Evolutionary conservation across 1,140 invertebrate species (phyloP).

Genomic region (Bombus breviceps): DNA sequence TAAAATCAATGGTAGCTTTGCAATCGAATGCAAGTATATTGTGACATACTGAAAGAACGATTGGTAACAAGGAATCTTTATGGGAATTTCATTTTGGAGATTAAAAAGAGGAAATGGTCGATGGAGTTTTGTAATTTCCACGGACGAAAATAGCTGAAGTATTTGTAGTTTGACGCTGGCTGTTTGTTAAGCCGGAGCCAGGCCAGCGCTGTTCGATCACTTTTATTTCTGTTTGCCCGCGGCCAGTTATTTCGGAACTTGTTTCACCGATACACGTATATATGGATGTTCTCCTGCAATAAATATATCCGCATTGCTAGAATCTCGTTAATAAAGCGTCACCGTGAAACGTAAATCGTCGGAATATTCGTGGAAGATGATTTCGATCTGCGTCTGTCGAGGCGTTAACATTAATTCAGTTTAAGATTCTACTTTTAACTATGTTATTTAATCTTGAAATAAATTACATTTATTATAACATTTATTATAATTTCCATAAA

Average conservation of each 20-base stretch:
- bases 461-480: not conserved
- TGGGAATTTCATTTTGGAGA: not conserved
- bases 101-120: not conserved
- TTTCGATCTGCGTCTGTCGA: not conserved
- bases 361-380: not conserved
- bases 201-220: not conserved
- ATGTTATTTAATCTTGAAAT: not conserved
- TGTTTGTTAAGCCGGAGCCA: constrained; percentile 18
- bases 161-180: constrained; percentile 5
- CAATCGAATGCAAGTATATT: not conserved
- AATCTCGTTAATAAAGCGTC: constrained; percentile 33
- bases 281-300: constrained; percentile 3
- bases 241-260: constrained; percentile 40
- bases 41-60: not conserved
- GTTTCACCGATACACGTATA: constrained; percentile 27
- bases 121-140: not conserved
- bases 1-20: not conserved
- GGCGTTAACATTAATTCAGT: not conserved
- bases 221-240: constrained; percentile 48
- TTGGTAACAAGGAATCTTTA: not conserved
- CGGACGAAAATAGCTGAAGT: constrained; percentile 5
- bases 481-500: no score
- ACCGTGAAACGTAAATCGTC: constrained; percentile 3
- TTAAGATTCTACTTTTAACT: not conserved
- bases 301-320: constrained; percentile 32